Base-by-base conservation (phyloP, 2,113 vertebrate genomes). In the Lophura nycthemera region DNA sequence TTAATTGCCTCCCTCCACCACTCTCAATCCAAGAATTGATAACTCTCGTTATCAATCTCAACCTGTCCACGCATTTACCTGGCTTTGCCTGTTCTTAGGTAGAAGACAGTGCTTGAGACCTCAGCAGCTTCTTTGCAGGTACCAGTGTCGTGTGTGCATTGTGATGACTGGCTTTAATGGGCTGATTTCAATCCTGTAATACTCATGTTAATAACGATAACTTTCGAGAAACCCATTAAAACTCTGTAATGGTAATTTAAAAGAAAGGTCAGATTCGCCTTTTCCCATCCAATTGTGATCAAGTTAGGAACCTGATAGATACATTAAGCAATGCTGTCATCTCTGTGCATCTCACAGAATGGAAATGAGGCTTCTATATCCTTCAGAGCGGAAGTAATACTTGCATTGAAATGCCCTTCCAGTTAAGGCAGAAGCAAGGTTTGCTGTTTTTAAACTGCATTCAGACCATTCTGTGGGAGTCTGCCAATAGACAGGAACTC, bases 401-500 rank as follows among this genome's bases (percentile, higher is more conserved):
- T 73, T 93, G 87, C 64, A 74, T 7, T 67, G 42, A 74, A 93
- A 67, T 43, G 38, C 9, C 70, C 25, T 81, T 81, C 50, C 71
- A 43, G 52, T 50, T 90, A n/a, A 56, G 91, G 40, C 74, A 80
- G 78, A 76, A 81, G 27, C 29, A 64, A 88, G 13, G 21, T 87
- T 86, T 85, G 60, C 85, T 65, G 11, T 13, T 69, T 72, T 67
- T 65, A 52, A 83, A 83, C 65, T 65, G 70, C 13, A 14, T 77
- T 75, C 65, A 67, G 73, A 86, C 76, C 43, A 13, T 89, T 17
- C 56, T 71, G 67, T 3, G 13, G 29, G 75, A 88, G 79, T 56
- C 85, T 89, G 94, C 93, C 91, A 95, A 83, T 61, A 85, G 85
- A 91, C 75, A 69, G 89, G 82, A 86, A 60, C 89, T 65, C 89